phyloP scores from a whole-genome alignment of 1,140 invertebrate genomes.

The Proctacanthus coquilletti region DNA sequence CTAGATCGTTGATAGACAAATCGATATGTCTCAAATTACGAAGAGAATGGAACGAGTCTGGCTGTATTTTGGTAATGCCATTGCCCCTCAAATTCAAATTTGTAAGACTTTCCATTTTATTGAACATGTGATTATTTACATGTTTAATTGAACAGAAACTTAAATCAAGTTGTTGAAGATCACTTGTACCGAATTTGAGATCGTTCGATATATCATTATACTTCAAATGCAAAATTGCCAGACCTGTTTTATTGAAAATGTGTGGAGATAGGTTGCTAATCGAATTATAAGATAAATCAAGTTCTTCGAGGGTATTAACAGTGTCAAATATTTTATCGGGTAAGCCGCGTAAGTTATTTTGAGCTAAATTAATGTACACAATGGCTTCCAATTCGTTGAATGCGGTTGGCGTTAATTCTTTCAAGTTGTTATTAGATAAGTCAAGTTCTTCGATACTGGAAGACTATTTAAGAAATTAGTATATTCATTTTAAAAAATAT shows the following conservation, averaged over 20 bases:
- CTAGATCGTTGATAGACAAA: constrained; percentile 48
- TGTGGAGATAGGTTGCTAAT: constrained; percentile 38
- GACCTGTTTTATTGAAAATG: constrained; percentile 40
- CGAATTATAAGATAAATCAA: constrained; percentile 48
- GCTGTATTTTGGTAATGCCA: constrained; percentile 44
- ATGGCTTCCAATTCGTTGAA: constrained; percentile 43
- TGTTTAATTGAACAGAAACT: constrained; percentile 44
- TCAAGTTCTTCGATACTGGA: constrained; percentile 47
- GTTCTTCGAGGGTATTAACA: constrained; percentile 41
- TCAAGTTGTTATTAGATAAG: constrained; percentile 45
- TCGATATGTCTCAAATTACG: constrained; percentile 46
- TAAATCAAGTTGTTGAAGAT: constrained; percentile 42
- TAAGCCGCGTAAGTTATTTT: constrained; percentile 43
- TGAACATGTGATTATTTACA: constrained; percentile 45
- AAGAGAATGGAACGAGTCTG: constrained; percentile 45
- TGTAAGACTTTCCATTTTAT: constrained; percentile 40
- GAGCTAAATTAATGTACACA: constrained; percentile 44
- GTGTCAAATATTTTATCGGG: constrained; percentile 41
- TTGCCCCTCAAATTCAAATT: constrained; percentile 46
- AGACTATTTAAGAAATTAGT: constrained; percentile 20
- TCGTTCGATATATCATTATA: constrained; percentile 38
- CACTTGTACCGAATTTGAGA: constrained; percentile 34
- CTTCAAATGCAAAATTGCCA: constrained; percentile 43
- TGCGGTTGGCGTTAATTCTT: constrained; percentile 37
- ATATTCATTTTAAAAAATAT: constrained; percentile 33